A percentile compares a stretch with the other conserved stretches of the same genome.
phyloP scores from a whole-genome alignment of 2,797 vertebrate species.

The Gymnoscopelus braueri region DNA sequence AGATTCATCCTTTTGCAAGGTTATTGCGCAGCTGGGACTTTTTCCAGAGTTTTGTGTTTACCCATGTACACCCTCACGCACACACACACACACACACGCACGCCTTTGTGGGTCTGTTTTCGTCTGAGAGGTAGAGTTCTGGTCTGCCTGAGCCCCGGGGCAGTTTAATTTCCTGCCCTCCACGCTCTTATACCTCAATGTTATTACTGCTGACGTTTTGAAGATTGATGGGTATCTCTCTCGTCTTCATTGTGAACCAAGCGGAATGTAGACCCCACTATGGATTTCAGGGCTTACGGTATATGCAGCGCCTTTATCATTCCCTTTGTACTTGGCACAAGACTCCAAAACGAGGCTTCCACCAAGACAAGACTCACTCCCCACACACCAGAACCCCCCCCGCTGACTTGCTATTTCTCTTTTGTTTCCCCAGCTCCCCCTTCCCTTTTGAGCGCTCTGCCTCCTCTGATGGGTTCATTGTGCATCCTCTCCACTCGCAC shows the following conservation, averaged over 20 bases:
- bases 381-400: slow-evolving; percentile 31
- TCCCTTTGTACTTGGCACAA: too few relatives aligned
- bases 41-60: slow-evolving; percentile 10
- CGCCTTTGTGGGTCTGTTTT: slow-evolving; percentile 36
- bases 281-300: slow-evolving; percentile 53
- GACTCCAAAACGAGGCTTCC: slow-evolving; percentile 16
- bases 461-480: slow-evolving; percentile 58
- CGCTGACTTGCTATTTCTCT: slow-evolving; percentile 11
- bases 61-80: too few relatives aligned
- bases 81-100: too few relatives aligned
- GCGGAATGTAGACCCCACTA: slow-evolving; percentile 55
- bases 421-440: slow-evolving; percentile 34
- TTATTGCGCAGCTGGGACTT: slow-evolving; percentile 43
- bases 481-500: slow-evolving; percentile 49
- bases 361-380: slow-evolving; percentile 5
- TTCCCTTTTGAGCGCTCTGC: slow-evolving; percentile 38
- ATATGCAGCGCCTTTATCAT: too few relatives aligned
- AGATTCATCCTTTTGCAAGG: slow-evolving; percentile 58
- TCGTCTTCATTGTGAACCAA: slow-evolving; percentile 47
- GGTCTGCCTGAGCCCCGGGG: slow-evolving; percentile 62
- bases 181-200: slow-evolving; percentile 55
- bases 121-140: slow-evolving; percentile 44
- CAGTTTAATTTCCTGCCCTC: slow-evolving; percentile 77
- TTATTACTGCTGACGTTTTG: slow-evolving; percentile 64
- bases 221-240: slow-evolving; percentile 50